Evolutionary conservation across 2,113 vertebrate species (phyloP), one percentile per base, ranked within the genome.

Genomic region (Sminthopsis crassicaudata): DNA sequence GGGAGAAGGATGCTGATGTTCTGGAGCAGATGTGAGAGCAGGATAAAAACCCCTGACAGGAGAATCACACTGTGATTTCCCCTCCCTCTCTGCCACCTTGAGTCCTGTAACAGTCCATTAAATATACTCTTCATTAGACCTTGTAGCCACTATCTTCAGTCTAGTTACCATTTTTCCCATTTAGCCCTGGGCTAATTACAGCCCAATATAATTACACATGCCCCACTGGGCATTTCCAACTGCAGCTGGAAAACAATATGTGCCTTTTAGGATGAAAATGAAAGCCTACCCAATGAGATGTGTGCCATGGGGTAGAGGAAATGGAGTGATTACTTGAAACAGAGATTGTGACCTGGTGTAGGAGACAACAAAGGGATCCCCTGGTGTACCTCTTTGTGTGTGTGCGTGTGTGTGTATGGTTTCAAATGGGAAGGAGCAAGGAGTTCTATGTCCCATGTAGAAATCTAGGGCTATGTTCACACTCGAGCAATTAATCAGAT

Each of bases 351-450:
- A 52, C 30, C 52, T 25, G 84, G 55, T 48, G 48, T 91, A 3
- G 10, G 6, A 30, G 67, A 30, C n/a, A 91, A 22, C 50, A 48
- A 53, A 51, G 16, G 16, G 50, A n/a, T 46, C 92, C 25, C 0
- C 4, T 23, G 30, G 42, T 23, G 11, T 46, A 30, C 2, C 27
- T 60, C 27, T 30, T 10, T 60, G 5, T 90, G 46, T 3, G 7
- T 25, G 3, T 0, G 2, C 0, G 1, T 36, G 36, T 30, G 25
- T 25, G 0, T 10, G 53, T 26, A 9, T 46, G 14, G 90, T 46
- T 46, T 25, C 88, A 30, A 42, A 16, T 8, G 7, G 25, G 19
- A 30, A 30, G 2, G 30, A 51, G 3, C 76, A n/a, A 60, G 60
- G 60, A 30, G 60, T 60, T 76, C 46, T 90, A 3, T 7, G 94